Evolutionary conservation across 2,888 invertebrate genomes (phyloP).

Genomic region (Strigamia maritima): DNA sequence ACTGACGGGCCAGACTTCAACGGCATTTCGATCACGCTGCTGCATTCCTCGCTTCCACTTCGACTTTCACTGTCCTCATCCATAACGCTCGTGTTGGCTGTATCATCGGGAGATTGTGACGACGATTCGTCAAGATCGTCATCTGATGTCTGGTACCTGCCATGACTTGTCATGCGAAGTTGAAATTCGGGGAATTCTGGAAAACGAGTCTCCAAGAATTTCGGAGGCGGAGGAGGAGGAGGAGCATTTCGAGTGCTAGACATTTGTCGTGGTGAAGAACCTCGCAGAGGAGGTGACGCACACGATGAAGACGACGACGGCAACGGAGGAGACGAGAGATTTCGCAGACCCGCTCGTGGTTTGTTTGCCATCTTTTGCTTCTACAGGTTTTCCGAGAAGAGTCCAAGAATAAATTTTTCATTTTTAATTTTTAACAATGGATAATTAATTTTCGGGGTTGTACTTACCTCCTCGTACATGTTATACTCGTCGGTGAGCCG

Average conservation of each 20-base stretch:
- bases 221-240: background rate
- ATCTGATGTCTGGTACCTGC: slow-evolving; percentile 22
- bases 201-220: slow-evolving; percentile 35
- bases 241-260: background rate
- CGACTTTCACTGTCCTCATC: slow-evolving; percentile 38
- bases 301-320: background rate
- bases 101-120: background rate
- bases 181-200: slow-evolving; percentile 39
- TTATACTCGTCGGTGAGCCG: slow-evolving; percentile 25
- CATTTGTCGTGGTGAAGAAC: background rate
- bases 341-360: background rate
- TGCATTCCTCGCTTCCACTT: slow-evolving; percentile 36
- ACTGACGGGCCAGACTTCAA: background rate
- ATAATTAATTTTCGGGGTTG: background rate
- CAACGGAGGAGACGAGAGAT: background rate
- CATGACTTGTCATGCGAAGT: slow-evolving; percentile 35
- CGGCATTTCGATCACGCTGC: slow-evolving; percentile 39
- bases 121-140: background rate
- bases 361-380: slow-evolving; percentile 26
- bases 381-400: background rate
- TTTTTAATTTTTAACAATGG: background rate
- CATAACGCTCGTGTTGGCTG: slow-evolving; percentile 3
- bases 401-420: background rate
- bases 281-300: background rate
- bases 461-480: slow-evolving; percentile 14